Evolutionary conservation across 2,113 vertebrate species (phyloP).

Genomic region (Tiliqua scincoides): DNA sequence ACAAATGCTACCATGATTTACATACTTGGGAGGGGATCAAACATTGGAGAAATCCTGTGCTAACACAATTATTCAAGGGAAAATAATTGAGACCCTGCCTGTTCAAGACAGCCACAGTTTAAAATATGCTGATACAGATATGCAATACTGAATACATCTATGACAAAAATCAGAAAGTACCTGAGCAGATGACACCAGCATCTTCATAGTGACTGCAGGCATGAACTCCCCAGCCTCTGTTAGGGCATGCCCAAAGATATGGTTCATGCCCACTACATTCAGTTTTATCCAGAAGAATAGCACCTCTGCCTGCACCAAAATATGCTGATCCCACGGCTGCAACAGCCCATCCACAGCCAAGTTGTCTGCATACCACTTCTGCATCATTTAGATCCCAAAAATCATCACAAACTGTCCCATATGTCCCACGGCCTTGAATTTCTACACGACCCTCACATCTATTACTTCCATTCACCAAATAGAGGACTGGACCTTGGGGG

Average conservation of each 20-base stretch:
- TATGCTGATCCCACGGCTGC: not conserved
- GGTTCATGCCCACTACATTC: not conserved
- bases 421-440: not conserved
- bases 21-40: not conserved
- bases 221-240: not conserved
- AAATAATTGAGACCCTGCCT: not conserved
- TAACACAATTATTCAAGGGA: not conserved
- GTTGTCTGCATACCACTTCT: not conserved
- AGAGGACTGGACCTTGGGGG: not conserved
- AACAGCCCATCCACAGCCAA: not conserved
- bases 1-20: not conserved
- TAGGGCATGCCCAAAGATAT: not conserved
- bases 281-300: not conserved
- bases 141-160: not conserved
- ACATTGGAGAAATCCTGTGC: no score
- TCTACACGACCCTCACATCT: not conserved
- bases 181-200: conserved; percentile 16
- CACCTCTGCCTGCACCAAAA: not conserved
- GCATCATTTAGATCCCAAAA: not conserved
- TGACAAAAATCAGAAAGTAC: not conserved
- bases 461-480: not conserved
- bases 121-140: not conserved
- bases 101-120: not conserved
- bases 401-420: conserved; percentile 21
- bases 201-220: not conserved